Evolutionary conservation across 2,888 invertebrate species (phyloP).

Genomic region (Sericinus montela): DNA sequence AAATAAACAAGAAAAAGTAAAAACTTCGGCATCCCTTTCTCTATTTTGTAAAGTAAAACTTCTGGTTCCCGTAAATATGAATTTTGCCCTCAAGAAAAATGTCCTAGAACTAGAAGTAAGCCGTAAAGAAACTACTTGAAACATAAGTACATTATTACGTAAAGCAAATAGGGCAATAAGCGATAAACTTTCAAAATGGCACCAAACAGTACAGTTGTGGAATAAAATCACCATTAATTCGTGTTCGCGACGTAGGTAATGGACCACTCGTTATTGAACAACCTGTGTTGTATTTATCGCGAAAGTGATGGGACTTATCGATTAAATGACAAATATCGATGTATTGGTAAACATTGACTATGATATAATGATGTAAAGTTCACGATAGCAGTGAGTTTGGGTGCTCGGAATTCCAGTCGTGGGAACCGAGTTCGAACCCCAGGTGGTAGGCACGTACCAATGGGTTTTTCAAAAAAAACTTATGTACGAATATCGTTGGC

Average conservation of each 20-base stretch:
- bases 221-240: slow-evolving; percentile 75
- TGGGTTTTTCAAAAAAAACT: no score
- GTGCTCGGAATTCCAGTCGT: no score
- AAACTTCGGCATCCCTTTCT: no score
- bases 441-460: no score
- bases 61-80: no score
- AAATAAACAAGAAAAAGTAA: no score
- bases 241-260: slow-evolving; percentile 65
- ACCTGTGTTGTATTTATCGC: slow-evolving; percentile 51
- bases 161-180: slow-evolving; percentile 24
- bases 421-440: no score
- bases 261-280: slow-evolving; percentile 67
- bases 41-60: no score
- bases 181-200: slow-evolving; percentile 40
- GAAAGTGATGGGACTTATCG: slow-evolving; percentile 22
- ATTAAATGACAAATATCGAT: slow-evolving; percentile 18
- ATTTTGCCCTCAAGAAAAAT: not conserved
- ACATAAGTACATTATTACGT: slow-evolving; percentile 15
- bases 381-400: no score
- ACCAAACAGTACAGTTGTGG: slow-evolving; percentile 31
- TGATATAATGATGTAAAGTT: no score
- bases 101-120: not conserved
- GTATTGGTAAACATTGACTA: not conserved
- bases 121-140: slow-evolving; percentile 7
- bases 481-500: no score